Conservation (phyloP, 1,140 invertebrate genomes). For the Micrasema longulum region DNA sequence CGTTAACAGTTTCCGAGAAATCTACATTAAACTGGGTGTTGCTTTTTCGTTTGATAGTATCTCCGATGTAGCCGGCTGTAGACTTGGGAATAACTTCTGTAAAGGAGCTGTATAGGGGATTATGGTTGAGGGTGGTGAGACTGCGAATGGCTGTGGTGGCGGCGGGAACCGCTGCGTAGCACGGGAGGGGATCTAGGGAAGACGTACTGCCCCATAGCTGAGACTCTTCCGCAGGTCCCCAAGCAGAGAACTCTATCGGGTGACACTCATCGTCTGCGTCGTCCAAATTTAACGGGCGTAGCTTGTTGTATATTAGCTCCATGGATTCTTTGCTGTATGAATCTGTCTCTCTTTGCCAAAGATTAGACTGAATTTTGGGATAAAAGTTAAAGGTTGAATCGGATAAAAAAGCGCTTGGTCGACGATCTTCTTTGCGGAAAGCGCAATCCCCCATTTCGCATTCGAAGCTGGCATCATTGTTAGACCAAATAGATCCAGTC, state of each 20-base stretch:
- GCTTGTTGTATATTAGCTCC: conserved; percentile 61
- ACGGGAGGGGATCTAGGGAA: background rate
- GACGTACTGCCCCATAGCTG: background rate
- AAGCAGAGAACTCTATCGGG: conserved; percentile 51
- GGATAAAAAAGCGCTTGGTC: conserved; percentile 14
- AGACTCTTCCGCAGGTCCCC: conserved; percentile 1
- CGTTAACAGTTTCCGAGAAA: conserved; percentile 9
- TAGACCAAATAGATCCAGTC: conserved; percentile 63
- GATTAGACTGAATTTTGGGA: conserved; percentile 16
- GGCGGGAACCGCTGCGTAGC: conserved; percentile 44
- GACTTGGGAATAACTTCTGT: conserved; percentile 68
- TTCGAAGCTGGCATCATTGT: conserved; percentile 51
- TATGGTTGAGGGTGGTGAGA: conserved; percentile 69
- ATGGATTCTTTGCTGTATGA: conserved; percentile 52
- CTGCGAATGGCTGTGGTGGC: conserved; percentile 63
- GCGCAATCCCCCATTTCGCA: conserved; percentile 34
- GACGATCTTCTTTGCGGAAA: conserved; percentile 1
- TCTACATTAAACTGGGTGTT: conserved; percentile 32
- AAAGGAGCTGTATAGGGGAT: conserved; percentile 70
- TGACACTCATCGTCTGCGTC: conserved; percentile 41
- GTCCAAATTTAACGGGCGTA: conserved; percentile 61
- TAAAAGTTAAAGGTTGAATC: conserved; percentile 18
- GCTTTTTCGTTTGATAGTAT: conserved; percentile 32
- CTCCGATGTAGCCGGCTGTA: conserved; percentile 48
- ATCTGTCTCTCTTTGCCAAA: conserved; percentile 56